Percentiles rank a stretch among this genome's conserved stretches.
Conservation (phyloP, 1,140 invertebrate species). For the Polypedilum vanderplanki region DNA sequence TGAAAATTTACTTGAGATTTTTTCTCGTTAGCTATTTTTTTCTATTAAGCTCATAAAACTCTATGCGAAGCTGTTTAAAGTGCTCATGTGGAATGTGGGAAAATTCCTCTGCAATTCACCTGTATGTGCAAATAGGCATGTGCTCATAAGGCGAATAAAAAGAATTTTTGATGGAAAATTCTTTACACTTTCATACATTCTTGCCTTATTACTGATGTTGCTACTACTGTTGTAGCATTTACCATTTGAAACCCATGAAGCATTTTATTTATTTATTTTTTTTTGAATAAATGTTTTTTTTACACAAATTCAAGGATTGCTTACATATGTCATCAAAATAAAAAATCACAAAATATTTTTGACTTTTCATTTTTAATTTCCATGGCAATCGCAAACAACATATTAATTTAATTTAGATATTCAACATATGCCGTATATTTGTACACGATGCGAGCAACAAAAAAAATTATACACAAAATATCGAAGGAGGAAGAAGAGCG, state of each 20-base stretch:
- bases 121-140: not conserved
- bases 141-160: not conserved
- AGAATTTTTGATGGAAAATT: not conserved
- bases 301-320: not conserved
- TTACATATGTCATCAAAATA: not conserved
- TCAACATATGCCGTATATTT: conserved; percentile 7
- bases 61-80: not conserved
- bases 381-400: not conserved
- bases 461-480: not conserved
- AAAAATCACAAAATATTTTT: not conserved
- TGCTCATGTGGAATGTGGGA: not conserved
- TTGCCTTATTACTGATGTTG: too few relatives aligned
- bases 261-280: not conserved
- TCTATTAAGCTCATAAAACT: not conserved
- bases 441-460: not conserved
- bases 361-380: not conserved
- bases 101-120: not conserved
- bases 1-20: too few relatives aligned
- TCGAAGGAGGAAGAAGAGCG: not conserved
- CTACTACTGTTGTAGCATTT: too few relatives aligned
- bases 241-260: not conserved
- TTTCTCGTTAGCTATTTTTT: too few relatives aligned
- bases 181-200: not conserved
- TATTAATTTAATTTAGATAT: conserved; percentile 20
- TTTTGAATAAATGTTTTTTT: not conserved